Evolutionary conservation across 2,888 invertebrate genomes (phyloP).

Genomic region (Pyrocoelia pectoralis): DNA sequence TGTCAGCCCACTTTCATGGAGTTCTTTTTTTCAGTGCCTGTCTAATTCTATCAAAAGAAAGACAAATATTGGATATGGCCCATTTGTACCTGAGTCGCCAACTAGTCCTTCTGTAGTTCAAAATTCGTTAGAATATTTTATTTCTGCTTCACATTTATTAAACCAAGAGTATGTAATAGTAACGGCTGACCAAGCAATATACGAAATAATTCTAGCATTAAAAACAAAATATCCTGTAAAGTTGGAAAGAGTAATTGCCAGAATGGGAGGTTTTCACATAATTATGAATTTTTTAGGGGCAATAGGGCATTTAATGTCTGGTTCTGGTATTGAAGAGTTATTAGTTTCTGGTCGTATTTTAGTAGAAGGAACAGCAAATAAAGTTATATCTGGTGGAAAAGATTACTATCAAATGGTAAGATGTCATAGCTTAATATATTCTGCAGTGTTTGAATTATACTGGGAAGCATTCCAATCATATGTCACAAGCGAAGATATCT

Average conservation of each 20-base stretch:
- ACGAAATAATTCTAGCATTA: not conserved
- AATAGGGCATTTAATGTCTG: conserved; percentile 7
- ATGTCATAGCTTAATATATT: conserved; percentile 8
- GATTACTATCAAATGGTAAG: conserved; percentile 22
- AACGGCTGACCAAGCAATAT: too few species aligned
- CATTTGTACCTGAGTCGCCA: too few species aligned
- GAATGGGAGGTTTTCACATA: conserved; percentile 25
- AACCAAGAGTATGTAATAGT: too few species aligned
- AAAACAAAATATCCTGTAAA: conserved; percentile 18
- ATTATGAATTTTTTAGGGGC: conserved; percentile 17
- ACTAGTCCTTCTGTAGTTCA: too few species aligned
- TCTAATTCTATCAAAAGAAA: too few species aligned
- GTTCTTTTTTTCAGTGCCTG: too few species aligned
- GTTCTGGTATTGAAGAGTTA: conserved; percentile 12
- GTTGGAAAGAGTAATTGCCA: conserved; percentile 14
- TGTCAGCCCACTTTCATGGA: too few species aligned
- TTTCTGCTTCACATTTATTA: too few species aligned
- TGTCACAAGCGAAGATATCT: too few species aligned
- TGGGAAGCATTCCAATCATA: too few species aligned
- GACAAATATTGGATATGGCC: too few species aligned
- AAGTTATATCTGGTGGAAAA: conserved; percentile 13
- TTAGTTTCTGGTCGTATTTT: conserved; percentile 9
- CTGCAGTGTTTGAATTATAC: conserved; percentile 16
- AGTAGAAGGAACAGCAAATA: conserved; percentile 16
- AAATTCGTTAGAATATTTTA: too few species aligned